A percentile compares a stretch with the other conserved stretches of the same genome.
These are phyloP conservation scores for Mythimna ferrago DNA, from an alignment of 2,888 invertebrate genomes.

Conservation along the genomic window DNA sequence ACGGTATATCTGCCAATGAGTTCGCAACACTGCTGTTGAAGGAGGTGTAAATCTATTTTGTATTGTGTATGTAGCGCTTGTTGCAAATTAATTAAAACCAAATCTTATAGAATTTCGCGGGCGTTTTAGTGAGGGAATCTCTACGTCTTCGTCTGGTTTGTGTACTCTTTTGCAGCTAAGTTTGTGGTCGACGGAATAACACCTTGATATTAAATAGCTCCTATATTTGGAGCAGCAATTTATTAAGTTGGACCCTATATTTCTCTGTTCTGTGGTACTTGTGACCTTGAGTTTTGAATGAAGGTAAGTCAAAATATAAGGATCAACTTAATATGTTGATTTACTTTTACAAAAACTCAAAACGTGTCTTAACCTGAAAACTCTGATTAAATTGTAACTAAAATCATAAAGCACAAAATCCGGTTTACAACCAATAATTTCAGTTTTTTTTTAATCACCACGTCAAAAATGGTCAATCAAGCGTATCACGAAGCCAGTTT, in stretches of 20 bases:
- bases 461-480: constrained; percentile 19
- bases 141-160: neutral
- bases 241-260: no score
- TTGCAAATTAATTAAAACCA: constrained; percentile 67
- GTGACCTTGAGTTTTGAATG: no score
- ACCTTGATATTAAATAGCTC: neutral
- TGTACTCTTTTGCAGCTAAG: neutral
- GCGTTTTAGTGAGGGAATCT: neutral
- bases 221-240: neutral
- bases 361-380: neutral
- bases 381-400: no score
- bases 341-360: neutral
- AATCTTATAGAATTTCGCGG: constrained; percentile 49
- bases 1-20: constrained; percentile 67
- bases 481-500: constrained; percentile 22
- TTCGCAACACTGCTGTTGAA: constrained; percentile 59
- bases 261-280: no score
- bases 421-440: neutral
- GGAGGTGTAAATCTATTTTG: constrained; percentile 70
- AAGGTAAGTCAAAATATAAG: no score
- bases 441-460: neutral
- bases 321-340: neutral
- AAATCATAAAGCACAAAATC: neutral
- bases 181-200: neutral
- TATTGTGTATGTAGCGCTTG: constrained; percentile 52